Percentiles rank a stretch among this genome's conserved stretches.
phyloP scores from a whole-genome alignment of 2,113 vertebrate genomes.

The Actinemys pallida region DNA sequence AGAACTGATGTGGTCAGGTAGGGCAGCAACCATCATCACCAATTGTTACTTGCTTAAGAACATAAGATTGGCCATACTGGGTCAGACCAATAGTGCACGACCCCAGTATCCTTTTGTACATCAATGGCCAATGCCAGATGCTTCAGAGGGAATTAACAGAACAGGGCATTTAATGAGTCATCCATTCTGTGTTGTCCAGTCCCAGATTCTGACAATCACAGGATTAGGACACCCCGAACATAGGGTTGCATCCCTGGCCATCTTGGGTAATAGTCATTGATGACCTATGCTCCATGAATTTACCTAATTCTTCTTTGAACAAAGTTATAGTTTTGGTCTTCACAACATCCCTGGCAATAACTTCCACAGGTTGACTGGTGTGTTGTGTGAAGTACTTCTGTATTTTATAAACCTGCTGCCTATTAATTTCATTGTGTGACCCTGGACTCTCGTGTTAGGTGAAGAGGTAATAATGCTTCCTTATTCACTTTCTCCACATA shows the following conservation, averaged over 20 bases:
- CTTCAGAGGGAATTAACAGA: neutral
- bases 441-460: neutral
- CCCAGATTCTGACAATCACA: neutral
- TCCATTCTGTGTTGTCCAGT: neutral
- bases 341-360: neutral
- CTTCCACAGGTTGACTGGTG: neutral
- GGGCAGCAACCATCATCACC: neutral
- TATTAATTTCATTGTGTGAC: too few relatives aligned
- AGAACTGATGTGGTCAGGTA: neutral
- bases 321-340: neutral
- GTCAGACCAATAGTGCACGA: neutral
- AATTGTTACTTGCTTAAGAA: neutral
- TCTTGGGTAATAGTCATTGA: neutral
- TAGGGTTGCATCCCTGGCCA: neutral
- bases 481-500: neutral
- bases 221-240: neutral
- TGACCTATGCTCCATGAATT: neutral
- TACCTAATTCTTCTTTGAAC: neutral
- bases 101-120: neutral
- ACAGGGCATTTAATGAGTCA: neutral
- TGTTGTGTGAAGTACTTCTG: neutral
- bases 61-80: neutral
- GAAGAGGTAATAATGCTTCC: neutral
- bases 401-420: too few relatives aligned
- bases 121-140: neutral